phyloP scores from a whole-genome alignment of 2,113 vertebrate species.

The Lethenteron camtschaticum region DNA sequence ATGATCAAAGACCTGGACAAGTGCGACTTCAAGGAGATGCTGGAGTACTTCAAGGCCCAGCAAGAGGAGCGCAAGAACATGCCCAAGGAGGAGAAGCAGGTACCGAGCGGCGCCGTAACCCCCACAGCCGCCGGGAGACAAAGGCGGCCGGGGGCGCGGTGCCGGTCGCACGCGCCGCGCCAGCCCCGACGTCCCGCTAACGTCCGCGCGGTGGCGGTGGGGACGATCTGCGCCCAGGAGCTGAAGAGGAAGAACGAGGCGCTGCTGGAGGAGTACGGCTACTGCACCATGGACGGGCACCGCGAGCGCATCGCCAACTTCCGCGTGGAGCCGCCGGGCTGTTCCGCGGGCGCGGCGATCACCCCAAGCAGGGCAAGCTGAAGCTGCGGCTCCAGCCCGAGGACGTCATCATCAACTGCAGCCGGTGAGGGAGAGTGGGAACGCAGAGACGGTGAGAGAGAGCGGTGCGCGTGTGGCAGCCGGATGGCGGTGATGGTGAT shows the following conservation, averaged over 20 bases:
- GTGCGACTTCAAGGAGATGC: slow-evolving; percentile 73
- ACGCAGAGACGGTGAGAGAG: background rate
- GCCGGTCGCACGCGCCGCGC: too few relatives aligned
- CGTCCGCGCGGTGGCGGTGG: background rate
- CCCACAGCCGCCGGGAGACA: background rate
- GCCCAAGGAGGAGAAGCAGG: slow-evolving; percentile 84
- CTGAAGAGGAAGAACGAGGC: slow-evolving; percentile 78
- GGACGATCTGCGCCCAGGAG: slow-evolving; percentile 30
- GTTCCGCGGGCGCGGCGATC: slow-evolving; percentile 74
- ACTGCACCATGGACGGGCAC: slow-evolving; percentile 89
- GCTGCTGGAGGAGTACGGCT: slow-evolving; percentile 68
- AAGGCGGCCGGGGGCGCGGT: background rate
- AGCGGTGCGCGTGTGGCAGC: too few relatives aligned
- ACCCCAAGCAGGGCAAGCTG: slow-evolving; percentile 92
- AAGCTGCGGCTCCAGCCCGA: slow-evolving; percentile 69
- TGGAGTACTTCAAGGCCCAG: slow-evolving; percentile 73
- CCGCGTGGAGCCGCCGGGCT: slow-evolving; percentile 83
- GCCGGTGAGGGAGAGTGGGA: slow-evolving; percentile 43
- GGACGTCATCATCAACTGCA: slow-evolving; percentile 91
- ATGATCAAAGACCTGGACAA: slow-evolving; percentile 58
- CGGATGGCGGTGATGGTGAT: too few relatives aligned
- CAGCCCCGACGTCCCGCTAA: background rate
- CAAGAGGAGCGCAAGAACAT: slow-evolving; percentile 76
- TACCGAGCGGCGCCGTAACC: slow-evolving; percentile 13
- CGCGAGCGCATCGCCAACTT: slow-evolving; percentile 88